phyloP scores from a whole-genome alignment of 2,797 vertebrate genomes.

The Typhlichthys subterraneus region DNA sequence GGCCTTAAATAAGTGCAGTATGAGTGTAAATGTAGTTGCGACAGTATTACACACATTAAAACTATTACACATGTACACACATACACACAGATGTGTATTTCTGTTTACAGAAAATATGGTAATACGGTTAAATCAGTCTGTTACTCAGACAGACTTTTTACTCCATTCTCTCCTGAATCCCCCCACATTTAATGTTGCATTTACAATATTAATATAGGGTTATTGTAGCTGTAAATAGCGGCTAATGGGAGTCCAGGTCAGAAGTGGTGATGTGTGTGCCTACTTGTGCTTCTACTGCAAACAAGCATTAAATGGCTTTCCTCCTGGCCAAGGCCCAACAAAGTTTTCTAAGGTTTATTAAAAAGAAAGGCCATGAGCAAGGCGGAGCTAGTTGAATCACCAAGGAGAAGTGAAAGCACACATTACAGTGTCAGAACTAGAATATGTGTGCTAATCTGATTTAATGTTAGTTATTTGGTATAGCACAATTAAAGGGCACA shows the following conservation, averaged over 20 bases:
- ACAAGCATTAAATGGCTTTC: constrained; percentile 46
- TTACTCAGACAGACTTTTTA: too few species aligned
- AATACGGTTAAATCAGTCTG: constrained; percentile 51
- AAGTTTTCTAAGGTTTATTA: constrained; percentile 64
- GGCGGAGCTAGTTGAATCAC: constrained; percentile 24
- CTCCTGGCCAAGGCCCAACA: constrained; percentile 48
- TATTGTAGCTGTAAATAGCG: constrained; percentile 62
- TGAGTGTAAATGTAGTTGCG: background rate
- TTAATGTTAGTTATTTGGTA: too few species aligned
- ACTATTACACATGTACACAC: too few species aligned
- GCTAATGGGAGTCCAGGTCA: background rate
- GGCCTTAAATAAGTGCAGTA: background rate
- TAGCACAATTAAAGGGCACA: too few species aligned
- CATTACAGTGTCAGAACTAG: constrained; percentile 32
- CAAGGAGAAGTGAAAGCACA: constrained; percentile 31
- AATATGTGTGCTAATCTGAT: background rate
- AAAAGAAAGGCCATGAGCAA: constrained; percentile 52
- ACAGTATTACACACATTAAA: background rate
- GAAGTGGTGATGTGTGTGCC: constrained; percentile 1
- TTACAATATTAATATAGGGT: constrained; percentile 71
- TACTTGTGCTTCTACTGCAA: constrained; percentile 44
- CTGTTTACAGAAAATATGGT: background rate
- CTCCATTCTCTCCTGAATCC: too few species aligned
- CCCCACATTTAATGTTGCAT: constrained; percentile 55
- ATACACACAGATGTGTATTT: too few species aligned